Conservation (phyloP, 2,888 invertebrate species). For the Penaeus monodon region DNA sequence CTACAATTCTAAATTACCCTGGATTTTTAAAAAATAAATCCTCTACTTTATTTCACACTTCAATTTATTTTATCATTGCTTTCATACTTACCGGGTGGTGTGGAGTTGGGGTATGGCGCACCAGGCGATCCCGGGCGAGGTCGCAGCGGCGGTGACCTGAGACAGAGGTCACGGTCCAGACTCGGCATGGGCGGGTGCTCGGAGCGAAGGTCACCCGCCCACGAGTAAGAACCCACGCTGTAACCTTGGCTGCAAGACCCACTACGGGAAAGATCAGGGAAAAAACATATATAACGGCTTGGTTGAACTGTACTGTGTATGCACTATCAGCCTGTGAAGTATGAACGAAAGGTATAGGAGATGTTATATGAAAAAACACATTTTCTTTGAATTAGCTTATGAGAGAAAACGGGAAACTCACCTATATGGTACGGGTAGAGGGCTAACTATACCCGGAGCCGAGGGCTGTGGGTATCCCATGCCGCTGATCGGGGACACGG, state of each 20-base stretch:
- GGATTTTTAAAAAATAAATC: too few relatives aligned
- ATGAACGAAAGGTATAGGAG: too few relatives aligned
- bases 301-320: too few relatives aligned
- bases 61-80: not conserved
- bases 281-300: not conserved
- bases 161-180: constrained; percentile 54
- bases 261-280: not conserved
- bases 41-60: too few relatives aligned
- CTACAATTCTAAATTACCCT: too few relatives aligned
- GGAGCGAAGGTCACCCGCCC: constrained; percentile 56
- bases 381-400: too few relatives aligned
- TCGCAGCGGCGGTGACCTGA: constrained; percentile 60
- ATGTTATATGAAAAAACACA: too few relatives aligned
- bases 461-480: constrained; percentile 50
- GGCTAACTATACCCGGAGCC: constrained; percentile 55
- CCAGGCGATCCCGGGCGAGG: constrained; percentile 71
- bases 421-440: constrained; percentile 59
- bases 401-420: constrained; percentile 9
- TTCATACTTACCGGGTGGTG: constrained; percentile 40
- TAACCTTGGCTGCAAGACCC: constrained; percentile 61
- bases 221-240: constrained; percentile 59
- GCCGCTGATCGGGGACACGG: constrained; percentile 62
- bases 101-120: constrained; percentile 31
- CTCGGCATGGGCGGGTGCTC: constrained; percentile 42
- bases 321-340: not conserved